Evolutionary conservation across 2,888 invertebrate species (phyloP).

Genomic region (Himalopsyche kuldschensis): DNA sequence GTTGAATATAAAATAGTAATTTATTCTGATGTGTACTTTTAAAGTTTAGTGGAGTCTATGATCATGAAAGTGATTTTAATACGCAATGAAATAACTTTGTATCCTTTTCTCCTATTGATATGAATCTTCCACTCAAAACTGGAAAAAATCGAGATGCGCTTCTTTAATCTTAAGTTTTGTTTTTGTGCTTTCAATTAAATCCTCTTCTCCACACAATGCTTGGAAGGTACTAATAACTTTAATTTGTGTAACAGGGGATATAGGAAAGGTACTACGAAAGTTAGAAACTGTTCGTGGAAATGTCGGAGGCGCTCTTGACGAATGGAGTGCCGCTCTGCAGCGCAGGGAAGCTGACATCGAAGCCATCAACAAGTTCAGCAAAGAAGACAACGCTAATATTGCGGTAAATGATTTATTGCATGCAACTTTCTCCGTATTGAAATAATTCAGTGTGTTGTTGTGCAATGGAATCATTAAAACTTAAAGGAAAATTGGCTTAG

Average conservation of each 20-base stretch:
- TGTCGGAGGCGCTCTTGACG: conserved; percentile 67
- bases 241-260: conserved; percentile 48
- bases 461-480: no score
- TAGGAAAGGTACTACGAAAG: conserved; percentile 60
- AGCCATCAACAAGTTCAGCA: conserved; percentile 71
- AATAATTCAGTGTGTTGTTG: background rate
- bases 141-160: no score
- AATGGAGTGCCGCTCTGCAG: conserved; percentile 73
- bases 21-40: no score
- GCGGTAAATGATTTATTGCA: conserved; percentile 49
- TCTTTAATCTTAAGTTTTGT: no score
- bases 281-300: conserved; percentile 67
- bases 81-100: no score
- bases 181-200: background rate
- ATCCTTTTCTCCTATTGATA: no score
- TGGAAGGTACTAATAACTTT: background rate
- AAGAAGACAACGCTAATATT: conserved; percentile 69
- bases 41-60: no score
- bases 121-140: no score
- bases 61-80: no score
- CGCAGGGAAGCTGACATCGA: conserved; percentile 69
- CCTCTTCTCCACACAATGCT: background rate
- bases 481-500: no score
- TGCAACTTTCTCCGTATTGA: background rate
- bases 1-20: no score